phyloP scores from a whole-genome alignment of 2,797 vertebrate genomes.

The Strix occidentalis region DNA sequence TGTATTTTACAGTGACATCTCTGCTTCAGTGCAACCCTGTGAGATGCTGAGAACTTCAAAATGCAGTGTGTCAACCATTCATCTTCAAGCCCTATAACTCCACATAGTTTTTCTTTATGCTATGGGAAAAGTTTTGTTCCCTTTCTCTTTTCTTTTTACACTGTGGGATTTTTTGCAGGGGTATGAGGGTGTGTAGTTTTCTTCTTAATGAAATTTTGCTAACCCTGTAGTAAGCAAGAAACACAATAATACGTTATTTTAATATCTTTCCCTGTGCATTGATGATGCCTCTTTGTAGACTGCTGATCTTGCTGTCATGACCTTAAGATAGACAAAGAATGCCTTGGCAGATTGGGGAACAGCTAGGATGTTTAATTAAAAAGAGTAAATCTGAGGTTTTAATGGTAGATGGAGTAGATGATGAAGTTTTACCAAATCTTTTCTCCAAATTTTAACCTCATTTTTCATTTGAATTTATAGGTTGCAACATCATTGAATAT shows the following conservation, averaged over 20 bases:
- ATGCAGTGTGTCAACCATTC: neutral
- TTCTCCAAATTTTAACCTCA: slow-evolving; percentile 26
- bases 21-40: neutral
- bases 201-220: neutral
- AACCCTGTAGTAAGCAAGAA: neutral
- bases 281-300: neutral
- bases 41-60: neutral
- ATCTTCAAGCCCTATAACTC: neutral
- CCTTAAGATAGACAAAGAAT: neutral
- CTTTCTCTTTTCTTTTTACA: neutral
- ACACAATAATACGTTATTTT: neutral
- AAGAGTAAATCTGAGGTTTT: slow-evolving; percentile 66
- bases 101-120: neutral
- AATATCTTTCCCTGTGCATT: neutral
- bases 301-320: slow-evolving; percentile 40
- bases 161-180: neutral
- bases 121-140: neutral
- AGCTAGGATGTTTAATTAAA: slow-evolving; percentile 71
- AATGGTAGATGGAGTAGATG: slow-evolving; percentile 46
- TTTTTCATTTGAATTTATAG: slow-evolving; percentile 61
- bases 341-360: neutral
- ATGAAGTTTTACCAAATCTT: slow-evolving; percentile 47
- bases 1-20: neutral
- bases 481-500: slow-evolving; percentile 30
- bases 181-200: neutral